Evolutionary conservation across 2,888 invertebrate species (phyloP).

Genomic region (Malthinus flaveolus): DNA sequence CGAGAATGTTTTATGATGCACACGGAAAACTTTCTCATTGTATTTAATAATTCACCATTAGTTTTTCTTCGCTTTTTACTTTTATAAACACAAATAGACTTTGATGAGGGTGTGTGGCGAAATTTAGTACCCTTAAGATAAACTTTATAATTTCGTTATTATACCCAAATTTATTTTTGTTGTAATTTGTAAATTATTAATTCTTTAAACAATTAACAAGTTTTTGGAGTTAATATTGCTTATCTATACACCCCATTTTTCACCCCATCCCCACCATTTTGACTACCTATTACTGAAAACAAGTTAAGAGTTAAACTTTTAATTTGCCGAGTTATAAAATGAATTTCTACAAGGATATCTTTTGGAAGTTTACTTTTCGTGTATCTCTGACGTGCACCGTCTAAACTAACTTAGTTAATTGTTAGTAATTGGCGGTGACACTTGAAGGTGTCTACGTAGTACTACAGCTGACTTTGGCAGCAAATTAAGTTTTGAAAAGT

Average conservation of each 20-base stretch:
- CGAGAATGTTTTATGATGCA: conserved; percentile 33
- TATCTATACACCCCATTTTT: neutral
- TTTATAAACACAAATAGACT: conserved; percentile 23
- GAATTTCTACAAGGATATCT: conserved; percentile 24
- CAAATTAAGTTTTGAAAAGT: conserved; percentile 49
- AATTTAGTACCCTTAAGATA: conserved; percentile 1
- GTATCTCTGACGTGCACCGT: conserved; percentile 31
- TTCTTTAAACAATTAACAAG: neutral
- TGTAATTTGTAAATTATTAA: neutral
- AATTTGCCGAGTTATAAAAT: conserved; percentile 29
- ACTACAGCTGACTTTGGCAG: conserved; percentile 41
- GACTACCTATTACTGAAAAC: neutral
- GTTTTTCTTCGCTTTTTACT: conserved; percentile 36
- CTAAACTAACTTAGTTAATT: conserved; percentile 48
- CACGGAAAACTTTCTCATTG: conserved; percentile 36
- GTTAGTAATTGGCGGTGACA: conserved; percentile 50
- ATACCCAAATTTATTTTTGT: neutral
- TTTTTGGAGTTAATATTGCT: neutral
- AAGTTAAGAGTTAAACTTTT: conserved; percentile 18
- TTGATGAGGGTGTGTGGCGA: conserved; percentile 34
- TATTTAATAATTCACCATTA: conserved; percentile 33
- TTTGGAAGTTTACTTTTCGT: conserved; percentile 10
- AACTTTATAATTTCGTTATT: no score
- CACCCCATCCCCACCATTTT: neutral
- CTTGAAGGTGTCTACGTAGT: conserved; percentile 44